These are phyloP conservation scores for Labroides dimidiatus DNA, from an alignment of 2,797 vertebrate species.

Conservation along the genomic window DNA sequence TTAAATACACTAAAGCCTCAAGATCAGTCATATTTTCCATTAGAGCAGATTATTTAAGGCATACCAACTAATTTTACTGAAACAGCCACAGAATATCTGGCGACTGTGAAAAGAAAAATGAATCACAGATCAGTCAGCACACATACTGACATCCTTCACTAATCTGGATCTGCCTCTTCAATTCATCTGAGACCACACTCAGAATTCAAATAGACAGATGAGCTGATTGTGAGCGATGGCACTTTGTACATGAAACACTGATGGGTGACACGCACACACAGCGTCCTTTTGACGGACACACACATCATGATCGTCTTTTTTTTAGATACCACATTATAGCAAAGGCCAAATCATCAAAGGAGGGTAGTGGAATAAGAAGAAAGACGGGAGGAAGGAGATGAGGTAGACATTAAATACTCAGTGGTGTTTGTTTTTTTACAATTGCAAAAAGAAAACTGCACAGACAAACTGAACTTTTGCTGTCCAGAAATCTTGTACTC, in stretches of 20 bases:
- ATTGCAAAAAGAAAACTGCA: no score
- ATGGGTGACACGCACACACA: constrained; percentile 51
- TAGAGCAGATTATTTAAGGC: no score
- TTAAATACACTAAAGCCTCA: no score
- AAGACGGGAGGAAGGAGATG: constrained; percentile 27
- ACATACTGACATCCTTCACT: constrained; percentile 27
- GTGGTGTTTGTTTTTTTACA: constrained; percentile 33
- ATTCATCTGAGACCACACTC: constrained; percentile 57
- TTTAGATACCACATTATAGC: constrained; percentile 57
- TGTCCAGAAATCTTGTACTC: constrained; percentile 8
- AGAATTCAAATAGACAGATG: constrained; percentile 49
- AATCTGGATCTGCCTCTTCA: constrained; percentile 55
- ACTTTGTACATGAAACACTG: constrained; percentile 69
- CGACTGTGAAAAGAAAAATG: constrained; percentile 20
- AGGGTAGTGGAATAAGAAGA: constrained; percentile 27
- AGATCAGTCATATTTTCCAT: constrained; percentile 8
- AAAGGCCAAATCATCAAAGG: constrained; percentile 64
- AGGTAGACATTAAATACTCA: constrained; percentile 41
- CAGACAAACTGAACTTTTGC: neutral
- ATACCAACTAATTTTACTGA: no score
- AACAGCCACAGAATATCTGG: constrained; percentile 11
- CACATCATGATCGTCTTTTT: constrained; percentile 55
- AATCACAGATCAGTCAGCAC: constrained; percentile 35
- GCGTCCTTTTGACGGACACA: constrained; percentile 44
- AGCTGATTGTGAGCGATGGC: constrained; percentile 62